Conservation (phyloP, 2,113 vertebrate genomes). For the Grammomys dolichurus region DNA sequence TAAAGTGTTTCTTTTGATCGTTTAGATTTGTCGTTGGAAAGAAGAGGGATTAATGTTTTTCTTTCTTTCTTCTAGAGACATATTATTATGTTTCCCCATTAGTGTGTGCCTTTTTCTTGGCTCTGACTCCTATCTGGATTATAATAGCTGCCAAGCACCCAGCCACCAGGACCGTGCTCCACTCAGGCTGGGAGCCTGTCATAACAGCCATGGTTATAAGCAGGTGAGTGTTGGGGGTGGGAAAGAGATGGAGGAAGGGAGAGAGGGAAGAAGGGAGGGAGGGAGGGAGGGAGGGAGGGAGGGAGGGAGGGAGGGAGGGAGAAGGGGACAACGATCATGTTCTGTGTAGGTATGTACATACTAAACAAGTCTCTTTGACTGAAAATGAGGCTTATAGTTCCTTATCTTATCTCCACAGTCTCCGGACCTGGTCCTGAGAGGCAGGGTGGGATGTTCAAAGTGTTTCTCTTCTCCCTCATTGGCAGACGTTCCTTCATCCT, state of each 20-base stretch:
- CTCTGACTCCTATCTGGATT: slow-evolving; percentile 97
- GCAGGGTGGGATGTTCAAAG: rapidly evolving
- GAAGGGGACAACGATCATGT: neutral
- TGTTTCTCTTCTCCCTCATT: rapidly evolving
- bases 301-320: no score
- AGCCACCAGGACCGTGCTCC: slow-evolving; percentile 96
- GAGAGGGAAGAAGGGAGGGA: neutral
- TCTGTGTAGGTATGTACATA: neutral
- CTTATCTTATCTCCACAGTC: neutral
- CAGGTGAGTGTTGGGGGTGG: slow-evolving; percentile 88
- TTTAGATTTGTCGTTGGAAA: no score
- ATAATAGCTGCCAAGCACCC: slow-evolving; percentile 97
- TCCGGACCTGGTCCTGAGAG: neutral
- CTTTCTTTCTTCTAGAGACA: no score
- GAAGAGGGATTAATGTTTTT: no score
- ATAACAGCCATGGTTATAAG: slow-evolving; percentile 99
- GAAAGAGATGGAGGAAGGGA: neutral
- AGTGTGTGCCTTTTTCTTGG: slow-evolving; percentile 97
- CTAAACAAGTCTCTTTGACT: neutral
- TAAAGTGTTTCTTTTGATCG: no score
- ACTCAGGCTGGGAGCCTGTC: slow-evolving; percentile 98
- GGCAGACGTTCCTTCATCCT: neutral
- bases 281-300: no score
- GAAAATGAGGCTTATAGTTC: neutral
- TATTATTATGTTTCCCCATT: slow-evolving; percentile 86